Percentiles rank a stretch among this genome's conserved stretches.
These are phyloP conservation scores for Ichneumon xanthorius DNA, from an alignment of 2,888 invertebrate species.

Conservation along the genomic window DNA sequence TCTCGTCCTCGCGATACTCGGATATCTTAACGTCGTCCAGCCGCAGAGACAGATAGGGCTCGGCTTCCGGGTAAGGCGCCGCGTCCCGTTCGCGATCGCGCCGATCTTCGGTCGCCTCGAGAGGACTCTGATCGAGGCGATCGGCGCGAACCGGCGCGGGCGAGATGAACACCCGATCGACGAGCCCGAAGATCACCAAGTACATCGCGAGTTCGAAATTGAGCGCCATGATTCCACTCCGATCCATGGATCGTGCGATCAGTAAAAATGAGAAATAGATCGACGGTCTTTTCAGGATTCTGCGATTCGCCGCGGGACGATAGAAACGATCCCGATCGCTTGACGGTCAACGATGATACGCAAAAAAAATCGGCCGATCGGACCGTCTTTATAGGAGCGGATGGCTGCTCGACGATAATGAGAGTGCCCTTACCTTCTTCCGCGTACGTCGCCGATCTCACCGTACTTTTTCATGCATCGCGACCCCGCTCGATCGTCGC, in stretches of 20 bases:
- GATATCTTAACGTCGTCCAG: background rate
- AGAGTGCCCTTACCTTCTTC: constrained; percentile 4
- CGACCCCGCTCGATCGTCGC: constrained; percentile 6
- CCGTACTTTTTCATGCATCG: constrained; percentile 16
- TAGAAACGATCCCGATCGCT: background rate
- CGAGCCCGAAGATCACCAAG: background rate
- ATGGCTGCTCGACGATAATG: background rate
- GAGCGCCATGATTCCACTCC: background rate
- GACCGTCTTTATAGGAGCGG: background rate
- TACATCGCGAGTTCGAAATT: background rate
- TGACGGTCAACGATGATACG: background rate
- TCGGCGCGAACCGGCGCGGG: background rate
- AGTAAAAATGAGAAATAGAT: background rate
- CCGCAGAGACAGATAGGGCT: background rate
- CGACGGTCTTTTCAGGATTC: background rate
- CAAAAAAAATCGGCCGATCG: background rate
- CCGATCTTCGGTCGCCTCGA: background rate
- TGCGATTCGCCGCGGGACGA: background rate
- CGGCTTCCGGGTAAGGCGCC: background rate
- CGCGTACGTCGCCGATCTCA: background rate
- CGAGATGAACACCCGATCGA: background rate
- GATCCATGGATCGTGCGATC: background rate
- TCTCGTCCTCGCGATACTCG: background rate
- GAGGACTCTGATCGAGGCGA: background rate
- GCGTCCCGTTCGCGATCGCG: background rate